Evolutionary conservation across 2,888 invertebrate genomes (phyloP).

Genomic region (Tribolium freemani): DNA sequence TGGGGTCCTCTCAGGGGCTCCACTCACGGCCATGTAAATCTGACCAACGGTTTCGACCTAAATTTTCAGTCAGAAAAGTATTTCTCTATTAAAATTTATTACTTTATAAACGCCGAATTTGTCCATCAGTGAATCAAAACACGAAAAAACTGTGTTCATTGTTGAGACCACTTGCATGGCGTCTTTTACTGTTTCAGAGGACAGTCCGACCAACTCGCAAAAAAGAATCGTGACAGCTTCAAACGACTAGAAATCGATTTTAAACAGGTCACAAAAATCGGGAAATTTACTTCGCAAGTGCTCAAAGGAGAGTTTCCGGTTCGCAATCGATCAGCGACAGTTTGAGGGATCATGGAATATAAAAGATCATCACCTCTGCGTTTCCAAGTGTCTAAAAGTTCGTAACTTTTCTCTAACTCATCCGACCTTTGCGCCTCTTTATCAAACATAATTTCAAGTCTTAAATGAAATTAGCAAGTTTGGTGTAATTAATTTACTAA

Average conservation of each 20-base stretch:
- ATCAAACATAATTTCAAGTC: slow-evolving; percentile 84
- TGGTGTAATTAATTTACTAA: slow-evolving; percentile 5
- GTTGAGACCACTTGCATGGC: slow-evolving; percentile 84
- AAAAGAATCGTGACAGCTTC: slow-evolving; percentile 83
- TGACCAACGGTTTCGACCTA: slow-evolving; percentile 93
- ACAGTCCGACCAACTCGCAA: slow-evolving; percentile 76
- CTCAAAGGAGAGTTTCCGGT: slow-evolving; percentile 81
- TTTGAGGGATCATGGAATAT: slow-evolving; percentile 91
- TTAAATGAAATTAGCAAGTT: slow-evolving; percentile 54
- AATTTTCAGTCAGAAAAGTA: slow-evolving; percentile 5
- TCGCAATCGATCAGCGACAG: slow-evolving; percentile 84
- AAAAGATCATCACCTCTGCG: slow-evolving; percentile 85
- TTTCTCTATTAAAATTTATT: slow-evolving; percentile 33
- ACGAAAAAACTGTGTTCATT: slow-evolving; percentile 87
- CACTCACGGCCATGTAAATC: slow-evolving; percentile 91
- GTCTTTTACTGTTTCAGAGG: slow-evolving; percentile 71
- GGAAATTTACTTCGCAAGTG: slow-evolving; percentile 78
- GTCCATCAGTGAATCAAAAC: slow-evolving; percentile 86
- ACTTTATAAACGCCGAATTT: slow-evolving; percentile 89
- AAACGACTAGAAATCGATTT: slow-evolving; percentile 73
- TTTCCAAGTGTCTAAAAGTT: slow-evolving; percentile 86
- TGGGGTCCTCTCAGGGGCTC: slow-evolving; percentile 82
- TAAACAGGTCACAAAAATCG: too few relatives aligned
- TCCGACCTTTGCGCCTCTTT: slow-evolving; percentile 82
- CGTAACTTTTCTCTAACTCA: slow-evolving; percentile 82